Base-by-base conservation (phyloP, 2,113 vertebrate genomes). In the Chlamydotis undulata region DNA sequence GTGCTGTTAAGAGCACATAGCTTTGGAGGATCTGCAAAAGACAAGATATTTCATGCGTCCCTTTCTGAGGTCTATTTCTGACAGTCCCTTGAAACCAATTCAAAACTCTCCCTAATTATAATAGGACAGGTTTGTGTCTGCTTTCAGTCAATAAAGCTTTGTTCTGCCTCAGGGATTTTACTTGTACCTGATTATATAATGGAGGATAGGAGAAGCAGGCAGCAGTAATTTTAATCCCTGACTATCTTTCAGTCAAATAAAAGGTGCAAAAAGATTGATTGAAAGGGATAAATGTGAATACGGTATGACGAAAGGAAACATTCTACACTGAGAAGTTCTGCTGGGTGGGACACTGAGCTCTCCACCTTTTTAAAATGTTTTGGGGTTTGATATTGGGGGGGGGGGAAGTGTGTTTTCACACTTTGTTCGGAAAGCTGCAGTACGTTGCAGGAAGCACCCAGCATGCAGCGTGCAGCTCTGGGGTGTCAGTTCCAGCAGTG, bases 81-180 rank as follows among this genome's bases (percentile, higher is more conserved):
- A 91, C 53, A 93, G 83, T 89, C 89, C 83, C 94, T 87, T 85
- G 95, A 95, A 94, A 95, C 91, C 89, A 83, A 91, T 93, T 92
- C 96, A 95, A 65, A 96, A 94, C 59, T 89, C 83, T 81, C 83
- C 68, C 90, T 94, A 95, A 93, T 96, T 93, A 86, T 45, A 95
- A 65, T 63, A 93, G 85, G 85, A 86, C 87, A 92, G 92, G 85
- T 96, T 94, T 90, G 92, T 88, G 94, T 94, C 92, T 95, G 88
- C 85, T 90, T 95, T 93, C 85, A 95, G 93, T 96, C 93, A 95
- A 95, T 95, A 95, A 94, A 95, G 88, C 94, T 95, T 95, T 97
- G 88, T 93, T 96, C 93, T 96, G 92, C 93, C 83, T 95, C 90
- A 92, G 92, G 88, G 92, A 83, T 96, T 97, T 96, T 83, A 92